These are phyloP conservation scores for Chymomyza costata DNA, from an alignment of 1,140 invertebrate genomes.

Conservation along the genomic window DNA sequence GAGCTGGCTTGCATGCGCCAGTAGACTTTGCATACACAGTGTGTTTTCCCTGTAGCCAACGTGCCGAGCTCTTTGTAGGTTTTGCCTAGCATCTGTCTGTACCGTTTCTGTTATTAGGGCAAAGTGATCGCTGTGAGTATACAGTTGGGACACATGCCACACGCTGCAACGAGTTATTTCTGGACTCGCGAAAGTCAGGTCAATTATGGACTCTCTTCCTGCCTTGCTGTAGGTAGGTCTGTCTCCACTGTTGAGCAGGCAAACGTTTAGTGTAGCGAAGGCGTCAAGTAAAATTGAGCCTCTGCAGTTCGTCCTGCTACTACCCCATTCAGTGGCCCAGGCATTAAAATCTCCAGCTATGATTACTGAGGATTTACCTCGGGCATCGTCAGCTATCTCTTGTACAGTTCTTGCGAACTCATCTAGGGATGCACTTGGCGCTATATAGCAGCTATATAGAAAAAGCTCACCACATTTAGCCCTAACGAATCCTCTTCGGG, in stretches of 20 bases:
- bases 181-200: background rate
- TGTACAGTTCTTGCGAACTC: background rate
- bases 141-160: background rate
- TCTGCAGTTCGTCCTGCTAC: background rate
- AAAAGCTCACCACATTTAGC: background rate
- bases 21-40: too few species aligned
- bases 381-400: slow-evolving; percentile 1
- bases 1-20: too few species aligned
- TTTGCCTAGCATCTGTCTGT: too few species aligned
- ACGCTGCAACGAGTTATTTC: background rate
- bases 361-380: background rate
- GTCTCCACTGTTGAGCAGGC: background rate
- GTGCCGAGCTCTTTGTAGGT: too few species aligned
- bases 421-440: background rate
- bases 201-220: background rate
- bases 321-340: slow-evolving; percentile 9
- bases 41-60: background rate
- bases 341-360: slow-evolving; percentile 13
- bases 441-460: slow-evolving; percentile 7
- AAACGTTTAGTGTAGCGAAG: background rate
- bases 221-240: background rate
- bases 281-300: background rate
- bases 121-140: background rate
- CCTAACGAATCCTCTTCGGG: background rate
- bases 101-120: too few species aligned